phyloP scores from a whole-genome alignment of 2,797 vertebrate genomes.

The Parambassis ranga region DNA sequence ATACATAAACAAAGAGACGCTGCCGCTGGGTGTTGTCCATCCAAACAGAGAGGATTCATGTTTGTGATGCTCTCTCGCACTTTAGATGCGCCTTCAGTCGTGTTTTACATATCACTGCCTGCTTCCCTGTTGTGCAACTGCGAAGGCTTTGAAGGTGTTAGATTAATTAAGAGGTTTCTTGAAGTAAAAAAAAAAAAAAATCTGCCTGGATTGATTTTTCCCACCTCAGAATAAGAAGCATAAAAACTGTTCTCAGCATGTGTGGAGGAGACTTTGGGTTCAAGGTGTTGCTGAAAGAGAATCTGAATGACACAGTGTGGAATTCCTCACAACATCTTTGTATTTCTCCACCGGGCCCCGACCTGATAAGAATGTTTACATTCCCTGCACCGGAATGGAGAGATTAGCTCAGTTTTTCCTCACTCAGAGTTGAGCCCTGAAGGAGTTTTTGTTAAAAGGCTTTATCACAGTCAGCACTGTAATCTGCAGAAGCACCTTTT shows the following conservation, averaged over 20 bases:
- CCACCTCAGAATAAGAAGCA: slow-evolving; percentile 11
- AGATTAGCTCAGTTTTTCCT: slow-evolving; percentile 53
- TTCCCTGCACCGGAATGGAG: slow-evolving; percentile 38
- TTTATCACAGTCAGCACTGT: slow-evolving; percentile 34
- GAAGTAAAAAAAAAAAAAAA: slow-evolving; percentile 6
- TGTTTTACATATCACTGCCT: slow-evolving; percentile 50
- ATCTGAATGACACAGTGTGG: slow-evolving; percentile 24
- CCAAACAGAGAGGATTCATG: slow-evolving; percentile 26
- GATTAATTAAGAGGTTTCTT: slow-evolving; percentile 53
- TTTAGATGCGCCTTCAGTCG: slow-evolving; percentile 16
- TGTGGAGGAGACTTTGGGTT: slow-evolving; percentile 34
- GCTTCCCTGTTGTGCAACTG: slow-evolving; percentile 16
- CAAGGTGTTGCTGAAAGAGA: slow-evolving; percentile 31
- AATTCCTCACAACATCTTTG: slow-evolving; percentile 56
- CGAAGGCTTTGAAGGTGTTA: slow-evolving; percentile 61
- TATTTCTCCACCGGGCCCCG: slow-evolving; percentile 37
- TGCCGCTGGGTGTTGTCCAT: slow-evolving; percentile 41
- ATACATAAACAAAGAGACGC: slow-evolving; percentile 37
- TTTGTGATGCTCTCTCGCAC: slow-evolving; percentile 43
- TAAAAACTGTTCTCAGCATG: slow-evolving; percentile 6
- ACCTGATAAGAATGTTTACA: slow-evolving; percentile 70
- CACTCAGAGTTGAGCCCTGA: slow-evolving; percentile 20
- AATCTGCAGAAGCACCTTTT: slow-evolving; percentile 24
- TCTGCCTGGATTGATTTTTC: slow-evolving; percentile 40
- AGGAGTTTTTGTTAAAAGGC: slow-evolving; percentile 36